Evolutionary conservation across 2,888 invertebrate genomes (phyloP), one percentile per base, ranked within the genome.

Genomic region (Ichneumoninae sp.): DNA sequence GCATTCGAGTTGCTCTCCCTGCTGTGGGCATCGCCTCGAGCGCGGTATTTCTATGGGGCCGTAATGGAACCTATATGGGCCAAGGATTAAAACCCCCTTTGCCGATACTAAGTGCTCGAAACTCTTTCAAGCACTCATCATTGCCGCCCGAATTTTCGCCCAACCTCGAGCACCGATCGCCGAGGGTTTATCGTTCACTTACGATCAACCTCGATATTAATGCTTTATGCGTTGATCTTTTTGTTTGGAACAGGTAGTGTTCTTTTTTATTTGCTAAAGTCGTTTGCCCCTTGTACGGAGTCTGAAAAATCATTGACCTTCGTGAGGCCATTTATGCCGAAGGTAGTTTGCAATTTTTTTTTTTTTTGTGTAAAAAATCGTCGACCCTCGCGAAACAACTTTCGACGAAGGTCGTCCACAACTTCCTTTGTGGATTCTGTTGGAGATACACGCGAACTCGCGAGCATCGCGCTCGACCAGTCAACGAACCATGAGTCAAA

Each of bases 31-130:
- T 19, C 52, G n/a, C 30, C 50, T 8, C n/a, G 1, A 47, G 44
- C 70, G 33, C 33, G 57, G 13, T 16, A 22, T n/a, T 60, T 19
- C 3, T 36, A 63, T 63, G 60, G 63, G 40, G 30, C 30, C 19
- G 6, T 7, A 74, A 47, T 69, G 44, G n/a, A 19, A n/a, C 1
- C 33, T 77, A 77, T 77, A 40, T 68, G 68, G 68, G 26, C 57
- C 77, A 68, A 77, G 77, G 68, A 30, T 44, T 13, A 30, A 40
- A 16, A 30, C 19, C 30, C 30, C 60, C 63, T 63, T 30, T n/a
- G 26, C 47, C 47, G 63, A 26, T 26, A 60, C 47, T 44, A 26
- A 74, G 47, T 63, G 10, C 16, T 47, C n/a, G 13, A 26, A 26
- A 30, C 2, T 5, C n/a, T 33, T 4, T 54, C 26, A 13, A 33